phyloP scores from a whole-genome alignment of 1,140 invertebrate genomes.

The Goniozus legneri region DNA sequence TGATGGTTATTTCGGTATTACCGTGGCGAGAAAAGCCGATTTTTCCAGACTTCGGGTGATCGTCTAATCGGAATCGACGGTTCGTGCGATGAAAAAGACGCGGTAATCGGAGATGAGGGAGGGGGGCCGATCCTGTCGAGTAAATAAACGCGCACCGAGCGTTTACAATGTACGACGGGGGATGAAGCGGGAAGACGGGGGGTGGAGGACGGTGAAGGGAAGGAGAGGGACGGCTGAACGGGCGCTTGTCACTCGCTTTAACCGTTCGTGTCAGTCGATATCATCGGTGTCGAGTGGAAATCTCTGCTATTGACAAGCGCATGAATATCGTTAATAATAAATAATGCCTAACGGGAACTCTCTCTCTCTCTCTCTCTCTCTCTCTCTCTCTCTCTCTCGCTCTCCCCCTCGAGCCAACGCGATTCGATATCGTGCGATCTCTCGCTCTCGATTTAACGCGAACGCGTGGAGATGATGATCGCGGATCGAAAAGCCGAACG shows the following conservation, averaged over 20 bases:
- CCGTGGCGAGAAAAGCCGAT: no score
- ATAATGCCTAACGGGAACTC: no score
- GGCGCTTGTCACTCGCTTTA: conserved; percentile 37
- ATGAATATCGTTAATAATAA: conserved; percentile 48
- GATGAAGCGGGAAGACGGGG: conserved; percentile 12
- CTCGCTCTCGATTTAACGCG: no score
- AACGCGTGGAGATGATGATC: no score
- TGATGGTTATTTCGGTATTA: no score
- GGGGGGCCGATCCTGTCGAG: conserved; percentile 12
- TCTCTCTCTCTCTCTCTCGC: not conserved
- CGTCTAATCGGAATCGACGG: conserved; percentile 29
- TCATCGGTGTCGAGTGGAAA: conserved; percentile 44
- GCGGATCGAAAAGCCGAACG: no score
- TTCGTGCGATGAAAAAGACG: conserved; percentile 24
- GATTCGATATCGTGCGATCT: conserved; percentile 7
- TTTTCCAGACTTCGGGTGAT: no score
- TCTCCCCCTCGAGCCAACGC: not conserved
- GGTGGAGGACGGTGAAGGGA: not conserved
- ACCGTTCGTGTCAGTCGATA: conserved; percentile 42
- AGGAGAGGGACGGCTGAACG: conserved; percentile 21
- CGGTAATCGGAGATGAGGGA: not conserved
- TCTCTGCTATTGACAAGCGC: conserved; percentile 45
- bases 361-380: not conserved
- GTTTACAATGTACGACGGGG: conserved; percentile 29
- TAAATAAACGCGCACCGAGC: conserved; percentile 30